Percentiles rank a stretch among this genome's conserved stretches.
Conservation (phyloP, 2,888 invertebrate species). For the Scaptomyza caliginosa region DNA sequence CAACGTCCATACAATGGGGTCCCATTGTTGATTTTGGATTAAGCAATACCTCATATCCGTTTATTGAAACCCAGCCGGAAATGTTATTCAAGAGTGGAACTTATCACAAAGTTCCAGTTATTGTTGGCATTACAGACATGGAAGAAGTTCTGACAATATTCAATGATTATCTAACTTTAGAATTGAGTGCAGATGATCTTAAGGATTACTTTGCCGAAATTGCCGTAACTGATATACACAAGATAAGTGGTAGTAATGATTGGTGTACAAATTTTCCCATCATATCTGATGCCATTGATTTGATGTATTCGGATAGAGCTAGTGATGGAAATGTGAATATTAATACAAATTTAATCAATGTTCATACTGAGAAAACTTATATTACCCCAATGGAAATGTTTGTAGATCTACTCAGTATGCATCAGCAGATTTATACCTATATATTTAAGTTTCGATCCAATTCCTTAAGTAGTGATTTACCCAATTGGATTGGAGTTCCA, state of each 20-base stretch:
- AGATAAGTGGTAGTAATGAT: conserved; percentile 85
- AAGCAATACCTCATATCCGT: conserved; percentile 88
- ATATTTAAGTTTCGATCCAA: conserved; percentile 91
- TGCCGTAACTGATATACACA: conserved; percentile 86
- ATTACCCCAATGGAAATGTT: conserved; percentile 89
- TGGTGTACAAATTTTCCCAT: conserved; percentile 88
- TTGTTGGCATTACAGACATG: conserved; percentile 92
- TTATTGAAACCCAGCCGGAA: conserved; percentile 88
- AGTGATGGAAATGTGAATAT: conserved; percentile 86
- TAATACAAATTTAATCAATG: conserved; percentile 88
- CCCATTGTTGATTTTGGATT: conserved; percentile 90
- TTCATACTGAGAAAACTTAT: conserved; percentile 90
- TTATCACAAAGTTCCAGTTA: conserved; percentile 88
- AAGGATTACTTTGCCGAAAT: conserved; percentile 88
- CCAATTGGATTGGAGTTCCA: conserved; percentile 91
- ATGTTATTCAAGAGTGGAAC: conserved; percentile 87
- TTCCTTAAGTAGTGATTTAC: conserved; percentile 87
- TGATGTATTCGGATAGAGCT: conserved; percentile 89
- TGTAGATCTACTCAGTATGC: conserved; percentile 87
- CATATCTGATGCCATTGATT: conserved; percentile 89
- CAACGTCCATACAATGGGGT: conserved; percentile 89
- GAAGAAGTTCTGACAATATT: conserved; percentile 89
- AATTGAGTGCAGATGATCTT: conserved; percentile 85
- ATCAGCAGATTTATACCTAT: conserved; percentile 87
- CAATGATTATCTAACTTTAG: conserved; percentile 86